Evolutionary conservation across 1,140 invertebrate species (phyloP).

Genomic region (Triops longicaudatus): DNA sequence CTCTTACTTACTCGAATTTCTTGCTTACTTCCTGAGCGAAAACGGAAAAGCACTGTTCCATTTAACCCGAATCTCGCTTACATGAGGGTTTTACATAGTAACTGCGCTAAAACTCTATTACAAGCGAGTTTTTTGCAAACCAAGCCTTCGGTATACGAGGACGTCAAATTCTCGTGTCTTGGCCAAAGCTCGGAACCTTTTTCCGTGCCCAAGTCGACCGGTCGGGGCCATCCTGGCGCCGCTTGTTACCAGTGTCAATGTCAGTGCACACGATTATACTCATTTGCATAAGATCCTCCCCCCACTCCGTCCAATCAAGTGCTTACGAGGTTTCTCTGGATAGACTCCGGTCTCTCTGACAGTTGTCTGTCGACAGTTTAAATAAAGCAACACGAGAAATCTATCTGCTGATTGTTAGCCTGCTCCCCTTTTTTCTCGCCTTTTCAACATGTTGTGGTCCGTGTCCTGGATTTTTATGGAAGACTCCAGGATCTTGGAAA

Average conservation of each 20-base stretch:
- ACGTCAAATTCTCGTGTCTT: background rate
- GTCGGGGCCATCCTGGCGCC: background rate
- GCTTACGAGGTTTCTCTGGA: background rate
- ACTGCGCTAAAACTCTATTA: too few species aligned
- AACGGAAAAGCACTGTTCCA: too few species aligned
- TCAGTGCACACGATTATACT: conserved; percentile 1
- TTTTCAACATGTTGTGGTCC: background rate
- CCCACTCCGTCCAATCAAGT: background rate
- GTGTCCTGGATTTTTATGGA: background rate
- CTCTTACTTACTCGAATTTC: too few species aligned
- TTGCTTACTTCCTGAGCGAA: too few species aligned
- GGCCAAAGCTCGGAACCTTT: background rate
- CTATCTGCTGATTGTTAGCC: background rate
- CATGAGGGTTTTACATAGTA: too few species aligned
- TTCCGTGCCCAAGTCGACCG: background rate
- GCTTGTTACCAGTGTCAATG: conserved; percentile 11
- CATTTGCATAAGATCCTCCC: conserved; percentile 1
- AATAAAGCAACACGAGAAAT: background rate
- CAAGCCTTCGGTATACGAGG: too few species aligned
- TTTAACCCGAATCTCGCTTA: too few species aligned
- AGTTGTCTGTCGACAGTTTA: background rate
- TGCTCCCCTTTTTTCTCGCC: background rate
- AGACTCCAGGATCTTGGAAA: background rate
- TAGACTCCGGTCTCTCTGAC: background rate
- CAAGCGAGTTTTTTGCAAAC: too few species aligned